Evolutionary conservation across 2,797 vertebrate genomes (phyloP).

Genomic region (Octomys mimax): DNA sequence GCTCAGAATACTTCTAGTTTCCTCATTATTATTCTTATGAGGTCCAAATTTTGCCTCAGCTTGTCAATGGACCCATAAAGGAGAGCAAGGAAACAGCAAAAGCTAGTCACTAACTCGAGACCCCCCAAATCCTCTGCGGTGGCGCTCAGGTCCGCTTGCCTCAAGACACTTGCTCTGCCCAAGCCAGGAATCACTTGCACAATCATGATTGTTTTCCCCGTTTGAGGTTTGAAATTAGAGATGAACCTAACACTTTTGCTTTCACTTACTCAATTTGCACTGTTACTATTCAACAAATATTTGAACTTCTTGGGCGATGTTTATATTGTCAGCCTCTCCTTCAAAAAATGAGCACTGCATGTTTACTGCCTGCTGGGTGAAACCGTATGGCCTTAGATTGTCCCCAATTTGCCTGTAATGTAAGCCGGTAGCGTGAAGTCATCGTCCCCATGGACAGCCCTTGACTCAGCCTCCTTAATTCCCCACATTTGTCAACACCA

Average conservation of each 20-base stretch:
- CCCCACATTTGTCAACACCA: neutral
- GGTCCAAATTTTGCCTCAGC: rapidly evolving
- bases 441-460: neutral
- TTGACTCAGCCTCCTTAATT: neutral
- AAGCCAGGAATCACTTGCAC: neutral
- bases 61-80: neutral
- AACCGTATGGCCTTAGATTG: neutral
- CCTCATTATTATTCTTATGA: neutral
- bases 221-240: conserved; percentile 46
- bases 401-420: neutral
- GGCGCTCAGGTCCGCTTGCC: too few relatives aligned
- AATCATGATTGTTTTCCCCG: neutral
- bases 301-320: conserved; percentile 28
- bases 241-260: neutral
- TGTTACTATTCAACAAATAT: conserved; percentile 10
- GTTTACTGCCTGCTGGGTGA: conserved; percentile 28
- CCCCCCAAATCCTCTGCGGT: neutral
- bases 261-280: neutral
- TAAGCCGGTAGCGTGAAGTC: neutral
- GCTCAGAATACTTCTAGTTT: neutral
- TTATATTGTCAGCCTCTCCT: neutral
- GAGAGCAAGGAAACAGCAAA: neutral
- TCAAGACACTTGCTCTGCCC: neutral
- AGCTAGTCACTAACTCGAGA: neutral
- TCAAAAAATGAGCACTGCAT: neutral